These are phyloP conservation scores for Aspidiotus destructor DNA, from an alignment of 2,888 invertebrate genomes.

Conservation along the genomic window DNA sequence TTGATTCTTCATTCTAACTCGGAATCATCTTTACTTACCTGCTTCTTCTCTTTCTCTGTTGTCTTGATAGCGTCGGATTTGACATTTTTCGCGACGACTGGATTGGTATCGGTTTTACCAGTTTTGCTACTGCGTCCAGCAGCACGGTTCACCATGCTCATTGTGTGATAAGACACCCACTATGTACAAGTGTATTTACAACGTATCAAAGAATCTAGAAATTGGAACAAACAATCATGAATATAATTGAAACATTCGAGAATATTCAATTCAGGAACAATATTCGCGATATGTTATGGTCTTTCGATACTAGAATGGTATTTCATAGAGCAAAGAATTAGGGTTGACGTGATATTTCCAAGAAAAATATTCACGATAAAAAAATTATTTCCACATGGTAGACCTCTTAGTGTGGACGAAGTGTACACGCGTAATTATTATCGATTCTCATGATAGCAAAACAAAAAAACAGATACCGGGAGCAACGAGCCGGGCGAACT, in stretches of 20 bases:
- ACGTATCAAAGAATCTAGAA: slow-evolving; percentile 5
- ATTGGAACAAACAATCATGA: slow-evolving; percentile 12
- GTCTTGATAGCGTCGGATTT: slow-evolving; percentile 22
- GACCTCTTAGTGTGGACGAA: no score
- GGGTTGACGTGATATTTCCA: background rate
- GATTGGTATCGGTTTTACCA: slow-evolving; percentile 22
- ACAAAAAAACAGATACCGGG: no score
- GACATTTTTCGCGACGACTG: slow-evolving; percentile 5
- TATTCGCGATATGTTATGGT: background rate
- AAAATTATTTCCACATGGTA: no score
- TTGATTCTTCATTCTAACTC: background rate
- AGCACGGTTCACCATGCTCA: slow-evolving; percentile 31
- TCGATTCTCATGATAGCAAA: no score
- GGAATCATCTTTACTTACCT: slow-evolving; percentile 7
- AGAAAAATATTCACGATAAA: no score
- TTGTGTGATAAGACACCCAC: slow-evolving; percentile 31
- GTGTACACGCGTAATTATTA: no score
- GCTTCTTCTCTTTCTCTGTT: slow-evolving; percentile 29
- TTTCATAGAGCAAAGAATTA: background rate
- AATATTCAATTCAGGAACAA: background rate
- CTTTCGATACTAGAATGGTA: background rate
- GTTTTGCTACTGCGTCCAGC: slow-evolving; percentile 29
- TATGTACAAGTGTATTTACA: slow-evolving; percentile 34
- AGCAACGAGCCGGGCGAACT: no score
- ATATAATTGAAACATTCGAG: background rate